Percentiles rank a stretch among this genome's conserved stretches.
Evolutionary conservation across 2,888 invertebrate genomes (phyloP).

Genomic region (Andrena dorsata): DNA sequence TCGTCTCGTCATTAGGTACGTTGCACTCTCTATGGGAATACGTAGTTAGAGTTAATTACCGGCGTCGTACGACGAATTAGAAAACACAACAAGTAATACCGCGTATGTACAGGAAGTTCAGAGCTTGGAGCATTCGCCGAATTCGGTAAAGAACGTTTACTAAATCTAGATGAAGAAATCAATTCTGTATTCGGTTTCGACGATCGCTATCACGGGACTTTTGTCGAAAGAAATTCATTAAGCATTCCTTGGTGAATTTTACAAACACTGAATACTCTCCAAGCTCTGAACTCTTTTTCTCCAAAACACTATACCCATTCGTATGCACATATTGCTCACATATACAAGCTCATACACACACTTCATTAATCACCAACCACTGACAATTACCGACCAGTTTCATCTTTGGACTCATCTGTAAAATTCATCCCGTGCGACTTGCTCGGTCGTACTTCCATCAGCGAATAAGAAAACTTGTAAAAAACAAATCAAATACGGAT

Average conservation of each 20-base stretch:
- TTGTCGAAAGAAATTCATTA: neutral
- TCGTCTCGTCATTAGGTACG: constrained; percentile 32
- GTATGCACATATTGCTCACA: constrained; percentile 16
- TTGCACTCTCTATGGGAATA: constrained; percentile 36
- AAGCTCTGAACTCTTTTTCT: neutral
- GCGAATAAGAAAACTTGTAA: neutral
- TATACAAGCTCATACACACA: constrained; percentile 13
- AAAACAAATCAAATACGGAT: neutral
- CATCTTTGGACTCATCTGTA: neutral
- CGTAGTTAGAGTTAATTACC: constrained; percentile 43
- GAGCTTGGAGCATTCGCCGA: neutral
- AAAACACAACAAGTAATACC: constrained; percentile 8
- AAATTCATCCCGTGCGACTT: constrained; percentile 52
- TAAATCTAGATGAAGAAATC: neutral
- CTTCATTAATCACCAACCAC: constrained; percentile 7
- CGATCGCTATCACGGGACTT: too few relatives aligned
- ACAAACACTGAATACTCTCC: neutral
- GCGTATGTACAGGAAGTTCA: neutral
- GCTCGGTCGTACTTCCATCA: constrained; percentile 60
- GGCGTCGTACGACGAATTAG: neutral
- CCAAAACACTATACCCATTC: constrained; percentile 17
- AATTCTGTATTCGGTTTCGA: neutral
- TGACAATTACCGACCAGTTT: constrained; percentile 1
- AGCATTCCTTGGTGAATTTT: neutral
- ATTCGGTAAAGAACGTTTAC: neutral